A percentile compares a stretch with the other conserved stretches of the same genome.
phyloP scores from a whole-genome alignment of 2,797 vertebrate genomes.

The Enteromius unitaeniatus region DNA sequence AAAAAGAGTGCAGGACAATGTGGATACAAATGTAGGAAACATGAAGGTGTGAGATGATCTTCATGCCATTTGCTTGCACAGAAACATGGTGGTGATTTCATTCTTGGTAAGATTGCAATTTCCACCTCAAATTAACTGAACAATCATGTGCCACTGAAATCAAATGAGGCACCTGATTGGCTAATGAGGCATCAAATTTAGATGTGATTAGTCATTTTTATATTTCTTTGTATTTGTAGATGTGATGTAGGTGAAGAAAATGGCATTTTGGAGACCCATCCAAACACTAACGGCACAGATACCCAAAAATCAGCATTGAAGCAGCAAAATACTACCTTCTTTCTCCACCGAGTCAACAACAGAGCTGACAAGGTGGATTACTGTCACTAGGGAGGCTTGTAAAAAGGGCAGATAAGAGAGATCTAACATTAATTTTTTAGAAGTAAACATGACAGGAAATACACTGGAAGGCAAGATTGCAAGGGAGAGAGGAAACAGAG shows the following conservation, averaged over 20 bases:
- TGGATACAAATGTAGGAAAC: conserved; percentile 56
- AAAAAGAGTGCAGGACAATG: conserved; percentile 44
- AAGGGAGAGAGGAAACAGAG: conserved; percentile 38
- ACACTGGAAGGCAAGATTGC: conserved; percentile 28
- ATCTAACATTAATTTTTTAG: conserved; percentile 76
- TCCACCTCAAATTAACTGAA: conserved; percentile 12
- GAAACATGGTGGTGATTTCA: not conserved
- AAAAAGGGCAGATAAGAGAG: conserved; percentile 80
- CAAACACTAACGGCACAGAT: conserved; percentile 61
- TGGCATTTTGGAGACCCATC: conserved; percentile 64
- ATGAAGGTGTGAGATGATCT: conserved; percentile 49
- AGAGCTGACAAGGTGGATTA: conserved; percentile 96
- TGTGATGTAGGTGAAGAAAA: conserved; percentile 67
- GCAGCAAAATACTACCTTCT: conserved; percentile 88
- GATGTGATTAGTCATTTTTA: not conserved
- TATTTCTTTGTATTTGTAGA: not conserved
- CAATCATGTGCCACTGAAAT: conserved; percentile 5
- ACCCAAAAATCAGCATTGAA: conserved; percentile 59
- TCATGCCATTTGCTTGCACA: conserved; percentile 72
- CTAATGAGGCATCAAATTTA: conserved; percentile 7
- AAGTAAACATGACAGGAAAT: conserved; percentile 62
- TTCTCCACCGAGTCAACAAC: conserved; percentile 92
- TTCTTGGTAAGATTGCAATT: not conserved
- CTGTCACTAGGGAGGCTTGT: conserved; percentile 98
- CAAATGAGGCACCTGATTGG: conserved; percentile 7